phyloP scores from a whole-genome alignment of 2,797 vertebrate species.

The Platalea minor region DNA sequence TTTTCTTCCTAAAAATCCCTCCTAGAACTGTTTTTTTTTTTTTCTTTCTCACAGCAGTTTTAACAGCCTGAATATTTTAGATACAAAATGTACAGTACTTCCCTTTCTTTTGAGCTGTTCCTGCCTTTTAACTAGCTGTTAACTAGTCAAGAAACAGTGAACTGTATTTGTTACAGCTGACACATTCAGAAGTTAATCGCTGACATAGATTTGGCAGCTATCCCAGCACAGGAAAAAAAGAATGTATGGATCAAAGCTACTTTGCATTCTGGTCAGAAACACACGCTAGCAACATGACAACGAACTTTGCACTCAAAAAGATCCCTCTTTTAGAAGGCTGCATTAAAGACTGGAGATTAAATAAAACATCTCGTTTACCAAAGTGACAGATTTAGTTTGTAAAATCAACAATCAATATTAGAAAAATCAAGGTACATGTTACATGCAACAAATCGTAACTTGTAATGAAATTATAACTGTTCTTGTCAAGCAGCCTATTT shows the following conservation, averaged over 20 bases:
- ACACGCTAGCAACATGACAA: conserved; percentile 71
- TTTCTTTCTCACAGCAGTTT: neutral
- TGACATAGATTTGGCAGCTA: conserved; percentile 70
- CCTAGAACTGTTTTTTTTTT: neutral
- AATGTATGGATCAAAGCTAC: conserved; percentile 77
- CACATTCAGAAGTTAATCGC: conserved; percentile 71
- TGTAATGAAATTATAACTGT: neutral
- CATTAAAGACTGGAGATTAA: conserved; percentile 36
- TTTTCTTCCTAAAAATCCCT: neutral
- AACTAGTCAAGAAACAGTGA: conserved; percentile 54
- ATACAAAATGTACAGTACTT: neutral
- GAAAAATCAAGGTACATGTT: neutral
- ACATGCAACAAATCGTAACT: neutral
- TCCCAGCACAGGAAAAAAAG: conserved; percentile 71
- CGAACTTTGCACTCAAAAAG: conserved; percentile 71
- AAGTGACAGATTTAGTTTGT: neutral
- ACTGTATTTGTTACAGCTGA: conserved; percentile 62
- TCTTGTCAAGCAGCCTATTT: neutral
- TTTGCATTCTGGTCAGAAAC: conserved; percentile 76
- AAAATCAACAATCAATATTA: neutral
- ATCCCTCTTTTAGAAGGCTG: conserved; percentile 54
- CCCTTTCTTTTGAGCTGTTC: neutral
- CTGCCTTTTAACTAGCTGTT: conserved; percentile 46
- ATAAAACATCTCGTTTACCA: conserved; percentile 31
- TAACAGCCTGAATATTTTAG: neutral